phyloP scores from a whole-genome alignment of 2,797 vertebrate species.

The Typhlichthys subterraneus region DNA sequence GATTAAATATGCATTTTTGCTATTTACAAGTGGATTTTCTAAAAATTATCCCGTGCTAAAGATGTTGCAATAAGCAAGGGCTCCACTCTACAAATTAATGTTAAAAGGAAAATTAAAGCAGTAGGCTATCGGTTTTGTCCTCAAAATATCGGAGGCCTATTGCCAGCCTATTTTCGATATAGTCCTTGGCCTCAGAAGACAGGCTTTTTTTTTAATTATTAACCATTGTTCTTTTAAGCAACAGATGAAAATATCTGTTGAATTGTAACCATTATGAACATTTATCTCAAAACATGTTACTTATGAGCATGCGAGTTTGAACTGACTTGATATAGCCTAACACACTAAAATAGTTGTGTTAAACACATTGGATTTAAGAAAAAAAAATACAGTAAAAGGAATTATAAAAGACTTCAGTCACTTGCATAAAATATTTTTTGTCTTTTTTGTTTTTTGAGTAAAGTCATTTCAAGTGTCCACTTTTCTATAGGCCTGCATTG shows the following conservation, averaged over 20 bases:
- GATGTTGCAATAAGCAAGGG: conserved; percentile 41
- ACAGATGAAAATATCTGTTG: background rate
- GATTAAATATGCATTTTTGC: conserved; percentile 74
- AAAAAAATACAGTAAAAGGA: conserved; percentile 26
- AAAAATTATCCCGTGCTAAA: conserved; percentile 46
- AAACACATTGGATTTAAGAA: conserved; percentile 58
- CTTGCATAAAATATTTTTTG: too few relatives aligned
- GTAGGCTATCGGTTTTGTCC: conserved; percentile 15
- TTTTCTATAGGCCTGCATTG: too few relatives aligned
- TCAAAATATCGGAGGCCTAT: conserved; percentile 3
- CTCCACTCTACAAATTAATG: conserved; percentile 47
- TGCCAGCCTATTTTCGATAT: conserved; percentile 6
- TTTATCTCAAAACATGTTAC: conserved; percentile 24
- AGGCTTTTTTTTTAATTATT: background rate
- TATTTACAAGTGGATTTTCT: conserved; percentile 69
- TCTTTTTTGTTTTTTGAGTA: too few relatives aligned
- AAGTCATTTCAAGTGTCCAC: too few relatives aligned
- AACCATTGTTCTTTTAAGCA: too few relatives aligned
- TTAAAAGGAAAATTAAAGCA: conserved; percentile 56
- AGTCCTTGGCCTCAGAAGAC: background rate
- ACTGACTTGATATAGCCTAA: conserved; percentile 46
- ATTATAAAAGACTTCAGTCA: too few relatives aligned
- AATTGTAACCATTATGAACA: background rate
- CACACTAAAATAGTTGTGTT: conserved; percentile 61
- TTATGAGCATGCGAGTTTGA: conserved; percentile 63